Evolutionary conservation across 2,797 vertebrate species (phyloP).

Genomic region (Tolypeutes matacus): DNA sequence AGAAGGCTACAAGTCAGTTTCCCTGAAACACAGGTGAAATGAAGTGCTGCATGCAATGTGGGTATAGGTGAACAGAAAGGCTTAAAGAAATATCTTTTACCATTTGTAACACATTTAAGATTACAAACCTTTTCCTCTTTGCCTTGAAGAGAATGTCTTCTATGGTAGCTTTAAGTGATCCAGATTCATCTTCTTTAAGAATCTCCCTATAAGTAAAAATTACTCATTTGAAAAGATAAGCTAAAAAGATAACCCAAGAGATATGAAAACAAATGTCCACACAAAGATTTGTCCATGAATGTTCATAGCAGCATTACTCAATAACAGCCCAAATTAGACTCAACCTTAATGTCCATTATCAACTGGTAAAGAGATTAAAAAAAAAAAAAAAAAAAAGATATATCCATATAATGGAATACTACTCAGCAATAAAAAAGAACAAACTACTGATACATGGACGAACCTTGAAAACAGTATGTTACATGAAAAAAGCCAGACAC

Average conservation of each 20-base stretch:
- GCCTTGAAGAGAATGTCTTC: conserved; percentile 98
- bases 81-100: conserved; percentile 3
- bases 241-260: conserved; percentile 37
- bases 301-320: not conserved
- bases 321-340: not conserved
- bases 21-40: not conserved
- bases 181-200: conserved; percentile 97
- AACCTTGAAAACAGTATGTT: conserved; percentile 15
- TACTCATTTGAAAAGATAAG: conserved; percentile 66
- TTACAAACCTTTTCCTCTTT: conserved; percentile 94
- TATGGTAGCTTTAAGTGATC: conserved; percentile 96
- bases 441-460: not conserved
- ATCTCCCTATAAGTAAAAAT: conserved; percentile 92
- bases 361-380: not conserved
- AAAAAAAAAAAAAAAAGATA: too few species aligned
- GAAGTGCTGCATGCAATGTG: not conserved
- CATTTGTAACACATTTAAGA: not conserved
- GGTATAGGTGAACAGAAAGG: not conserved
- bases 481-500: not conserved
- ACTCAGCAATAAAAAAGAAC: conserved; percentile 26
- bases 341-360: not conserved
- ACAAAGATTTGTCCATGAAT: conserved; percentile 15
- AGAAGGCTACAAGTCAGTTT: not conserved
- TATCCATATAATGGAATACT: not conserved
- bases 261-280: conserved; percentile 25